A percentile compares a stretch with the other conserved stretches of the same genome.
phyloP scores from a whole-genome alignment of 2,113 vertebrate species.

The Vulpes lagopus region DNA sequence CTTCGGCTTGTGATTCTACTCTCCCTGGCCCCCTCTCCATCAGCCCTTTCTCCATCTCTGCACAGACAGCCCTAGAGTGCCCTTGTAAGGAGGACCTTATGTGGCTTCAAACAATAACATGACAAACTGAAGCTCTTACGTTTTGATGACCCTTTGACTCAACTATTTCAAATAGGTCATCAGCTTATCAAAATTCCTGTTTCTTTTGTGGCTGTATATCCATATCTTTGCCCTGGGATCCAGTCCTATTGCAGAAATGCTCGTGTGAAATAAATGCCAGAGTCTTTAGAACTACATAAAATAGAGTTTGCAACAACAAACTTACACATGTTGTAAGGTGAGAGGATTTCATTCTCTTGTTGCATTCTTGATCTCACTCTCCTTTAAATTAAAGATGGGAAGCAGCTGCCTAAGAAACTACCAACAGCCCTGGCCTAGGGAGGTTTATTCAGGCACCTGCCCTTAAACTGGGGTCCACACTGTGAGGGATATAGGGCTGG shows the following conservation, averaged over 20 bases:
- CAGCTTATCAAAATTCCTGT: conserved; percentile 8
- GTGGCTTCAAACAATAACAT: neutral
- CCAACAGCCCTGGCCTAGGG: neutral
- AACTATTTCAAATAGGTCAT: neutral
- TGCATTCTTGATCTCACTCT: neutral
- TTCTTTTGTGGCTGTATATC: neutral
- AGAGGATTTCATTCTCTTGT: neutral
- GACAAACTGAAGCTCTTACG: neutral
- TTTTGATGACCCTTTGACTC: neutral
- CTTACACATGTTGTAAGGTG: neutral
- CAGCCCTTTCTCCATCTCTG: neutral
- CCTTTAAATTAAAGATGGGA: neutral
- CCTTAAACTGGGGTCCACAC: neutral
- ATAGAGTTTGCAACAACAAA: neutral
- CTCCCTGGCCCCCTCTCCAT: neutral
- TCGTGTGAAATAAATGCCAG: neutral
- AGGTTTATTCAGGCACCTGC: neutral
- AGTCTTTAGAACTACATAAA: neutral
- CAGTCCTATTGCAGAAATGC: neutral
- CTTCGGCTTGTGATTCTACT: neutral
- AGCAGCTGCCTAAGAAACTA: neutral
- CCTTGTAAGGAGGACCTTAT: neutral
- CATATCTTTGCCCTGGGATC: neutral
- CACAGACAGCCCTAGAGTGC: neutral
- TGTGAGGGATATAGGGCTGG: neutral